phyloP scores from a whole-genome alignment of 1,140 invertebrate genomes.

The Drosophila nigromelanica region DNA sequence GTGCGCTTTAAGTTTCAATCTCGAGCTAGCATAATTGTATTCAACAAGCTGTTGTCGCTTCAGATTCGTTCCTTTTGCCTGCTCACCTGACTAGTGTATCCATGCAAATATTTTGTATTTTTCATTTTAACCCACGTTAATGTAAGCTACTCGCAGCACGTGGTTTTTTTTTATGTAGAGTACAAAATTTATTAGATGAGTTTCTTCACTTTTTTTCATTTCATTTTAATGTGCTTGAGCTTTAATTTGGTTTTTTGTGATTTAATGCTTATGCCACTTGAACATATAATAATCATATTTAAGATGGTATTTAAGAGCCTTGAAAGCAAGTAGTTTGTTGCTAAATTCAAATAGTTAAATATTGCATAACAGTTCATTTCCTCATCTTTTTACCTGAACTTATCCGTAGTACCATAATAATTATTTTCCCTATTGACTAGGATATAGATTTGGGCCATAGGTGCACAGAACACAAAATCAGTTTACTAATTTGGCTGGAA shows the following conservation, averaged over 20 bases:
- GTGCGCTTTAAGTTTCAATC: slow-evolving; percentile 64
- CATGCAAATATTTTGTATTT: slow-evolving; percentile 44
- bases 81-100: slow-evolving; percentile 16
- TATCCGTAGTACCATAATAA: not conserved
- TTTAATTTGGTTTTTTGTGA: slow-evolving; percentile 67
- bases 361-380: too few species aligned
- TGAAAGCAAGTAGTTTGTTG: slow-evolving; percentile 22
- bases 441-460: not conserved
- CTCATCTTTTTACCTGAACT: not conserved
- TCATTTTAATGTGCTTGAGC: slow-evolving; percentile 66
- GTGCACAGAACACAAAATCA: slow-evolving; percentile 14
- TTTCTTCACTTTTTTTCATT: slow-evolving; percentile 53
- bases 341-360: not conserved
- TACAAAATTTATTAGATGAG: slow-evolving; percentile 72
- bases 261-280: slow-evolving; percentile 48
- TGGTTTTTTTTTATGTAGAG: slow-evolving; percentile 65
- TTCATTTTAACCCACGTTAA: slow-evolving; percentile 48
- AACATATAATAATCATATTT: slow-evolving; percentile 3
- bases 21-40: slow-evolving; percentile 74
- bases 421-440: slow-evolving; percentile 35
- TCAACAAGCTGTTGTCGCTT: slow-evolving; percentile 80
- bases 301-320: slow-evolving; percentile 42
- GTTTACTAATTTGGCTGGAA: slow-evolving; percentile 69
- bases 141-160: slow-evolving; percentile 13
- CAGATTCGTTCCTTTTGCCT: slow-evolving; percentile 25